A percentile compares a stretch with the other conserved stretches of the same genome.
Evolutionary conservation across 2,797 vertebrate species (phyloP).

Genomic region (Amblyraja radiata): DNA sequence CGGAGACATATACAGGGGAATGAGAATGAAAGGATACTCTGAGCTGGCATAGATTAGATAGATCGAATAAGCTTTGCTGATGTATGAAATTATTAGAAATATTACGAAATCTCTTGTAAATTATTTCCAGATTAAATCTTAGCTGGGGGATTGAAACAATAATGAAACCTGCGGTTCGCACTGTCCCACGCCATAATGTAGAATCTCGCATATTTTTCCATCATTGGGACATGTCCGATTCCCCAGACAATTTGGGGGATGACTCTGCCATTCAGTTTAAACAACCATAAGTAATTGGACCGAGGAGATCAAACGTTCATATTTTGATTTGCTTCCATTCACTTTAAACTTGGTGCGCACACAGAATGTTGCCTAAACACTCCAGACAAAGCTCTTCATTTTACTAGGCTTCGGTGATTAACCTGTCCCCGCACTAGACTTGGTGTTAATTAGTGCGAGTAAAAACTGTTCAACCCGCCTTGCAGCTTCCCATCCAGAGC

Average conservation of each 20-base stretch:
- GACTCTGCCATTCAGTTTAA: not conserved
- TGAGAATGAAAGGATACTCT: too few relatives aligned
- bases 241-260: not conserved
- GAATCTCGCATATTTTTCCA: not conserved
- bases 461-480: not conserved
- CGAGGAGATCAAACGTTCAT: not conserved
- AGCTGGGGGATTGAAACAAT: not conserved
- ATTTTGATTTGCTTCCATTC: not conserved
- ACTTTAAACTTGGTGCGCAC: not conserved
- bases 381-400: slow-evolving; percentile 6
- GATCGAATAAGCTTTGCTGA: too few relatives aligned
- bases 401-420: not conserved
- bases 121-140: not conserved
- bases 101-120: not conserved
- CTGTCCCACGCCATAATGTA: too few relatives aligned
- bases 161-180: not conserved
- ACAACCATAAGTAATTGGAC: not conserved
- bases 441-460: slow-evolving; percentile 21
- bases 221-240: not conserved
- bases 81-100: too few relatives aligned
- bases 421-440: slow-evolving; percentile 14
- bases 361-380: slow-evolving; percentile 7
- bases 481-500: not conserved
- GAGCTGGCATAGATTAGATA: too few relatives aligned
- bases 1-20: too few relatives aligned